A percentile compares a stretch with the other conserved stretches of the same genome.
Evolutionary conservation across 2,888 invertebrate species (phyloP).

Genomic region (Hirtodrosophila trivittata): DNA sequence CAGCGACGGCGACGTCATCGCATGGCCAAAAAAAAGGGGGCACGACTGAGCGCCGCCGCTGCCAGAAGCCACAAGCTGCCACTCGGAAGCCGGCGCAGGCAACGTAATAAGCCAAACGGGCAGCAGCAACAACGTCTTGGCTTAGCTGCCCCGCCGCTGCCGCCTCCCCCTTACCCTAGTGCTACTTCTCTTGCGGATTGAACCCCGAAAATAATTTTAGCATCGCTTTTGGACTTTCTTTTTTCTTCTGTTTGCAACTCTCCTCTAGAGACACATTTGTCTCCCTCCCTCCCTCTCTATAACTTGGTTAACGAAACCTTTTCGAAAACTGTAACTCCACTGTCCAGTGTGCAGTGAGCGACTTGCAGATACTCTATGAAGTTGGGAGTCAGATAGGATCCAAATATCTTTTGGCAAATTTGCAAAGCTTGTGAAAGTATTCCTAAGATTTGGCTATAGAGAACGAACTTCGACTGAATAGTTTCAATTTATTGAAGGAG

Average conservation of each 20-base stretch:
- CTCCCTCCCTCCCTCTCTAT: conserved; percentile 9
- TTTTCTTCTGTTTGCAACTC: conserved; percentile 21
- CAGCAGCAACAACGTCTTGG: neutral
- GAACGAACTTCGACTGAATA: too few relatives aligned
- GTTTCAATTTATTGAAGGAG: too few relatives aligned
- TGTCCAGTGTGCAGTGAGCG: fast-evolving
- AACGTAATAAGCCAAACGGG: conserved; percentile 51
- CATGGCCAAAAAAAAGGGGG: conserved; percentile 72
- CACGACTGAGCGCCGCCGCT: conserved; percentile 66
- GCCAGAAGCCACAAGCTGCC: conserved; percentile 16
- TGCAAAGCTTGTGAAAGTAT: too few relatives aligned
- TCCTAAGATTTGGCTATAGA: too few relatives aligned
- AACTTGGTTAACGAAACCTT: conserved; percentile 38
- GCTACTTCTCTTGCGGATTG: conserved; percentile 36
- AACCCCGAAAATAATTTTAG: conserved; percentile 44
- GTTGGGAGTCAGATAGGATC: too few relatives aligned
- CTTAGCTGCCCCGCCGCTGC: conserved; percentile 23
- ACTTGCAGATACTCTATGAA: conserved; percentile 26
- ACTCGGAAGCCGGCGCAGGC: conserved; percentile 31
- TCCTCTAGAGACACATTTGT: conserved; percentile 7
- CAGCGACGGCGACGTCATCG: conserved; percentile 48
- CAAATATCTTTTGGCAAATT: too few relatives aligned
- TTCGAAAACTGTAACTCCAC: conserved; percentile 37
- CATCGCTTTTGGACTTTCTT: conserved; percentile 52
- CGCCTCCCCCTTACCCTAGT: conserved; percentile 1